phyloP scores from a whole-genome alignment of 2,888 invertebrate species.

The Corbicula japonica region DNA sequence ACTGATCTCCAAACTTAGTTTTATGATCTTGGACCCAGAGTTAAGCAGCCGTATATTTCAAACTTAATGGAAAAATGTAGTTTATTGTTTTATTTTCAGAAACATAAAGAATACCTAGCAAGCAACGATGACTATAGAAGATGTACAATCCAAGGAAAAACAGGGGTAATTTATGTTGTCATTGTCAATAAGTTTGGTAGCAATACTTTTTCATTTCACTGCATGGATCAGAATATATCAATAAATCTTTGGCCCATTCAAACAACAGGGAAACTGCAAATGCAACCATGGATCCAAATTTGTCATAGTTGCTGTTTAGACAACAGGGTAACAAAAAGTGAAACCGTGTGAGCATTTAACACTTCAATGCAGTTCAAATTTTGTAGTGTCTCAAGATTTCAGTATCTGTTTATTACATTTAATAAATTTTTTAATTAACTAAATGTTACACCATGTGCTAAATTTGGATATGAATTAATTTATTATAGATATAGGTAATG shows the following conservation, averaged over 20 bases:
- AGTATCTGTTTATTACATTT: too few relatives aligned
- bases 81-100: conserved; percentile 24
- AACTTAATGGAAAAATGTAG: background rate
- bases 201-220: background rate
- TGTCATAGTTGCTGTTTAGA: background rate
- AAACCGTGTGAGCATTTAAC: too few relatives aligned
- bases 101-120: conserved; percentile 4
- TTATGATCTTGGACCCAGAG: too few relatives aligned
- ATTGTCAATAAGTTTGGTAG: background rate
- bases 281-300: background rate
- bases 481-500: too few relatives aligned
- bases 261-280: background rate
- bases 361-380: too few relatives aligned
- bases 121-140: background rate
- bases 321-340: background rate
- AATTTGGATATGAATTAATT: too few relatives aligned
- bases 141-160: conserved; percentile 43
- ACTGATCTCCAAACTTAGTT: too few relatives aligned
- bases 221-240: background rate
- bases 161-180: conserved; percentile 13
- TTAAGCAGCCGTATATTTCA: background rate
- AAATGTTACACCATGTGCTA: too few relatives aligned
- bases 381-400: too few relatives aligned
- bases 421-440: too few relatives aligned
- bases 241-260: background rate